Evolutionary conservation across 2,113 vertebrate species (phyloP).

Genomic region (Scartelaos histophorus): DNA sequence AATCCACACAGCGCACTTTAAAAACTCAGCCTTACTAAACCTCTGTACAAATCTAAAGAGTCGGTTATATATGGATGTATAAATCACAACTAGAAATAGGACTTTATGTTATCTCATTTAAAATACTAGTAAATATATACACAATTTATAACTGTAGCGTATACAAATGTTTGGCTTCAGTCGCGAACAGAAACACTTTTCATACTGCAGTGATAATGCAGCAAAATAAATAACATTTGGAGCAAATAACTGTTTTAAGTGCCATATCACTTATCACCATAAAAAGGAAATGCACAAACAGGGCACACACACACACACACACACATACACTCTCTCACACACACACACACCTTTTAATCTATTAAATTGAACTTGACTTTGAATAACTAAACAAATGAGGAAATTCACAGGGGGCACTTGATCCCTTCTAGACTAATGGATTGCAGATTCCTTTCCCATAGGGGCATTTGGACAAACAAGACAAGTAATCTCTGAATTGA

Average conservation of each 20-base stretch:
- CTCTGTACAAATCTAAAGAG: background rate
- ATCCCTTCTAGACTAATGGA: slow-evolving; percentile 76
- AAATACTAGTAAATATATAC: background rate
- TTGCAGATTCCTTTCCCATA: slow-evolving; percentile 76
- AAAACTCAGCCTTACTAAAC: background rate
- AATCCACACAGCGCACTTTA: background rate
- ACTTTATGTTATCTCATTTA: background rate
- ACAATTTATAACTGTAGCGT: background rate
- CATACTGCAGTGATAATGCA: background rate
- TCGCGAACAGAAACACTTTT: slow-evolving; percentile 9
- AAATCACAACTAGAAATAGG: too few relatives aligned
- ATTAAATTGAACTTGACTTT: slow-evolving; percentile 78
- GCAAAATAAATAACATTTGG: slow-evolving; percentile 7
- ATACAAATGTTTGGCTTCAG: background rate
- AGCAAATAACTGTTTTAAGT: background rate
- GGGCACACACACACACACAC: slow-evolving; percentile 14
- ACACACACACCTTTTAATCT: slow-evolving; percentile 66
- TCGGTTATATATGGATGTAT: too few relatives aligned
- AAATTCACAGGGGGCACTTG: slow-evolving; percentile 76
- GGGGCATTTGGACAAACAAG: slow-evolving; percentile 76
- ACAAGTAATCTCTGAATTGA: slow-evolving; percentile 77
- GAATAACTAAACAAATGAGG: slow-evolving; percentile 80
- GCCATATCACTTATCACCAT: background rate
- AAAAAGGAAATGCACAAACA: slow-evolving; percentile 34
- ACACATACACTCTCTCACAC: slow-evolving; percentile 19